Base-by-base conservation (phyloP, 2,888 invertebrate species). In the Gymnocheta viridis region DNA sequence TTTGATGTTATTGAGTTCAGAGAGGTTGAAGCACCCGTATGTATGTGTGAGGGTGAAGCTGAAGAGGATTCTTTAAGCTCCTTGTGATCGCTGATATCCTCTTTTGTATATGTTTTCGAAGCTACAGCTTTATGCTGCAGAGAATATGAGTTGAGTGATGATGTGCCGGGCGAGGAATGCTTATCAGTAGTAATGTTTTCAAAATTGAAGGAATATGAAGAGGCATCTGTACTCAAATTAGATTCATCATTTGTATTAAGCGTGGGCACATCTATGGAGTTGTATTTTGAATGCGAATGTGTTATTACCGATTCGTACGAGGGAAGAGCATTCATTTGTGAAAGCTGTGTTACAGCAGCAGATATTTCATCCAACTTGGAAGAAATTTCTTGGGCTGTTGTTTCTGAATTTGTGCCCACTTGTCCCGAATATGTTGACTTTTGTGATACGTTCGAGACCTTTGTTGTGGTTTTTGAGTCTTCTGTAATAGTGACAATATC, bases 331-430 rank as follows among this genome's bases (percentile, higher is more conserved):
- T 86, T 83, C 47, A 84, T 44, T 69, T 85, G 82, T 47, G 86
- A 82, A 27, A 86, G 74, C 62, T 82, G 80, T 35, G 79, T 54
- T 14, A 85, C 86, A 24, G 84, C 84, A 4, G 69, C 73, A 7
- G 86, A 80, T 58, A 86, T 85, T 85, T 85, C 81, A 24, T 86
- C 85, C 32, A 85, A 77, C 60, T 86, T 86, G 0, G 76, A 79
- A n/a, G 86, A 85, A 2, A 86, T 86, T 76, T 86, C 81, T 51
- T 77, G 49, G 5, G 82, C 86, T 66, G 76, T 85, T 54, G 69
- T 72, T 51, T 32, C 44, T 1, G 62, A 62, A 44, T 70, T 62
- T 12, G 69, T 51, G n/a, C 82, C 84, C 60, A 79, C 51, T 69
- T 81, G 74, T 14, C 64, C 84, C 14, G 86, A 81, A 70, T 60